Evolutionary conservation across 2,797 vertebrate species (phyloP).

Genomic region (Phrynocephalus guinanensis): DNA sequence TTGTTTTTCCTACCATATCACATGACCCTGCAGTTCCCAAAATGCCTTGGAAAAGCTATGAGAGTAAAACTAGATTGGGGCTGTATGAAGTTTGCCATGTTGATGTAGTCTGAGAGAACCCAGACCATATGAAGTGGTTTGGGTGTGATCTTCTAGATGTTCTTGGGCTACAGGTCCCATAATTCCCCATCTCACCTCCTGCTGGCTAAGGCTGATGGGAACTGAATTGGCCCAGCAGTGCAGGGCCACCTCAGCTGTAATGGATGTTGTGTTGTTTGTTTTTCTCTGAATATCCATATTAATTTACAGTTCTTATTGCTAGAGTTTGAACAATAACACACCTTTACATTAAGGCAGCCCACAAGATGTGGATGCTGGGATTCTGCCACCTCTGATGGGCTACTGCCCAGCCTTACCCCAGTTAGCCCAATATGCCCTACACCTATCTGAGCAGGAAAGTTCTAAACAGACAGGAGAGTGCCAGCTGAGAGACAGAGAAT

Average conservation of each 20-base stretch:
- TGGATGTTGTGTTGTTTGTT: not conserved
- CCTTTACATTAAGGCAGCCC: not conserved
- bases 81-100: not conserved
- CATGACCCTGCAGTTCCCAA: no score
- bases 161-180: not conserved
- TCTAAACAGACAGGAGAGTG: not conserved
- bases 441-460: not conserved
- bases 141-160: not conserved
- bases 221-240: not conserved
- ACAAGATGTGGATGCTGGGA: not conserved
- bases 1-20: no score
- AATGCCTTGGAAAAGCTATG: not conserved
- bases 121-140: not conserved
- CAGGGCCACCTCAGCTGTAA: not conserved
- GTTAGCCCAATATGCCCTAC: not conserved
- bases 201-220: not conserved
- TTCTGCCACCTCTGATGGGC: not conserved
- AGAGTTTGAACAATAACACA: not conserved
- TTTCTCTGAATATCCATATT: not conserved
- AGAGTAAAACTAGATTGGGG: not conserved
- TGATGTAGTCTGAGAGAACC: not conserved
- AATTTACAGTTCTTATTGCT: not conserved
- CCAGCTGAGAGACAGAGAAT: not conserved
- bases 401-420: not conserved
- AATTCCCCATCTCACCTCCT: not conserved